Evolutionary conservation across 2,113 vertebrate species (phyloP).

Genomic region (Psammodynastes pulverulentus): DNA sequence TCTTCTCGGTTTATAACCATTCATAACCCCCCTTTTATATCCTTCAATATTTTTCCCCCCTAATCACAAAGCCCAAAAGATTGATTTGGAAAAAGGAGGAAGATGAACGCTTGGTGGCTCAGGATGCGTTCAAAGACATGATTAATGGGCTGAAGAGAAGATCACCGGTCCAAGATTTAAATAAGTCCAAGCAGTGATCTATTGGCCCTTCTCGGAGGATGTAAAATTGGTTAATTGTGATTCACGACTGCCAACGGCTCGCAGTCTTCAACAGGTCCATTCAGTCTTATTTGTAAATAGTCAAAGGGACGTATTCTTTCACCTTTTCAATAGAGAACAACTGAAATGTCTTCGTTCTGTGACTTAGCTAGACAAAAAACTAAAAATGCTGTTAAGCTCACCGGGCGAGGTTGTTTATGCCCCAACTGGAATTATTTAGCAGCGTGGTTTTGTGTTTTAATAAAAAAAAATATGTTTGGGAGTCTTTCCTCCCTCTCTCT

Average conservation of each 20-base stretch:
- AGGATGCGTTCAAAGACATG: background rate
- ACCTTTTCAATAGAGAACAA: background rate
- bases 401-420: background rate
- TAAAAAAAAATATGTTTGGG: background rate
- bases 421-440: conserved; percentile 5
- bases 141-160: background rate
- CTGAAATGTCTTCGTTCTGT: background rate
- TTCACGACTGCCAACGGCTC: background rate
- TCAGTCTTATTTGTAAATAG: conserved; percentile 4
- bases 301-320: background rate
- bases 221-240: background rate
- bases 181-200: background rate
- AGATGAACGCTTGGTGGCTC: background rate
- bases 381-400: background rate
- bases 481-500: background rate
- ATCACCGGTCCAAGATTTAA: background rate
- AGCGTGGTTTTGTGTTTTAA: background rate
- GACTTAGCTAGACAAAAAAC: background rate
- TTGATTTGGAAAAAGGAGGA: background rate
- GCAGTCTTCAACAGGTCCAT: background rate
- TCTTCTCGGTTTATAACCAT: background rate
- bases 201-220: background rate
- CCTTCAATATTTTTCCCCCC: background rate
- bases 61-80: background rate
- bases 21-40: background rate